A percentile compares a stretch with the other conserved stretches of the same genome.
Evolutionary conservation across 92 coral and sea anemone species (phyloP).

Genomic region (Bergia puertoricense): DNA sequence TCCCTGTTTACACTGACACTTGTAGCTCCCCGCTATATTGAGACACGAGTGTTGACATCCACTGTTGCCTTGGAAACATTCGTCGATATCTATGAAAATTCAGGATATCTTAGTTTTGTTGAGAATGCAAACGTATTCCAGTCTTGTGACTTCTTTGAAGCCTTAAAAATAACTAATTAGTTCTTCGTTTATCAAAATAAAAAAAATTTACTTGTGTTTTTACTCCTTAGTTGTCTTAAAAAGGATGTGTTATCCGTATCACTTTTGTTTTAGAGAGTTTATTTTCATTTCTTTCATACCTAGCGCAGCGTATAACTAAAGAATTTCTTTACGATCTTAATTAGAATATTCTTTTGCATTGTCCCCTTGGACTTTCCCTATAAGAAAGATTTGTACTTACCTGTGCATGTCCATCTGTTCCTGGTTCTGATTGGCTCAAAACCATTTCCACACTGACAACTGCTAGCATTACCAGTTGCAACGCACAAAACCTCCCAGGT

Average conservation of each 20-base stretch:
- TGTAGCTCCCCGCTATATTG: background rate
- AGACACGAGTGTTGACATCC: background rate
- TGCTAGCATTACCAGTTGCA: background rate
- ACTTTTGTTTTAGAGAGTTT: no score
- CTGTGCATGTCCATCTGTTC: background rate
- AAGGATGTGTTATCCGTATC: no score
- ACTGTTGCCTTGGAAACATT: background rate
- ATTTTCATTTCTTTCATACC: no score
- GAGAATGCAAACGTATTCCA: background rate
- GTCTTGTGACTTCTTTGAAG: no score
- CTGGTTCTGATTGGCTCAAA: constrained; percentile 5
- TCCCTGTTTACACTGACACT: background rate
- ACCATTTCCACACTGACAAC: constrained; percentile 4
- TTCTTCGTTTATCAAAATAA: no score
- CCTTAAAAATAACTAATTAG: no score
- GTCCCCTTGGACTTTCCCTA: no score
- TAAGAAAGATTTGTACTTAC: background rate
- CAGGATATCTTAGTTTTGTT: background rate
- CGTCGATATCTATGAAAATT: background rate
- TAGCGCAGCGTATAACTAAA: no score
- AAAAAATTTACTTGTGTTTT: no score
- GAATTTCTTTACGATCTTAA: no score
- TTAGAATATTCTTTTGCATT: no score
- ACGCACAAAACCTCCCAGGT: background rate
- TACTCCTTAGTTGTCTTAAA: no score